A percentile compares a stretch with the other conserved stretches of the same genome.
Conservation (phyloP, 2,797 vertebrate genomes). For the Amphiprion clarkii region DNA sequence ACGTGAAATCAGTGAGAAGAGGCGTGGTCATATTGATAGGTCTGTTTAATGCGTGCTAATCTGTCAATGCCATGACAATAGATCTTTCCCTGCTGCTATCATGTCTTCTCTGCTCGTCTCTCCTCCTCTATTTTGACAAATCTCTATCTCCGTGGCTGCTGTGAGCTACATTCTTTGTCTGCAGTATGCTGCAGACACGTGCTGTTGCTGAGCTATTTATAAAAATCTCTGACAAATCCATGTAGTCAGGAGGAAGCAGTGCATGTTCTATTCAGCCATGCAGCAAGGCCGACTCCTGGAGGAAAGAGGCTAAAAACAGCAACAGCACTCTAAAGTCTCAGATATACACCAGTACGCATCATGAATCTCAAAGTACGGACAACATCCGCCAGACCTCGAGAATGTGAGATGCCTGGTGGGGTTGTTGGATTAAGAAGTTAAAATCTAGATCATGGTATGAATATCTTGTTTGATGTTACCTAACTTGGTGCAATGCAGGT, state of each 20-base stretch:
- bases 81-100: neutral
- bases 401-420: slow-evolving; percentile 36
- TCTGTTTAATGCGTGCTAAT: neutral
- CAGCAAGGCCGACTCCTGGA: slow-evolving; percentile 73
- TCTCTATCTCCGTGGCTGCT: slow-evolving; percentile 36
- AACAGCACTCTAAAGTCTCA: slow-evolving; percentile 50
- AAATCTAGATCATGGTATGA: slow-evolving; percentile 42
- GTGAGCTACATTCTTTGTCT: slow-evolving; percentile 54
- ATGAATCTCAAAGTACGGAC: slow-evolving; percentile 48
- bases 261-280: slow-evolving; percentile 81
- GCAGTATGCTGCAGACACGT: slow-evolving; percentile 71
- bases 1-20: slow-evolving; percentile 9
- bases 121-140: slow-evolving; percentile 47
- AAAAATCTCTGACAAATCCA: slow-evolving; percentile 84
- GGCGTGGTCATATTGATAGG: slow-evolving; percentile 28
- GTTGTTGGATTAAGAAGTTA: slow-evolving; percentile 47
- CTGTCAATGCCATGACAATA: slow-evolving; percentile 24
- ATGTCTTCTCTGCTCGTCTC: neutral
- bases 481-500: slow-evolving; percentile 76
- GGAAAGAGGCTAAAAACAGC: slow-evolving; percentile 73
- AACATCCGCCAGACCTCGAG: slow-evolving; percentile 41
- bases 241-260: slow-evolving; percentile 82
- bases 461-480: slow-evolving; percentile 74
- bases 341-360: slow-evolving; percentile 50
- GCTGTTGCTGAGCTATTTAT: slow-evolving; percentile 83